phyloP scores from a whole-genome alignment of 2,888 invertebrate genomes.

The Morpho deidamia region DNA sequence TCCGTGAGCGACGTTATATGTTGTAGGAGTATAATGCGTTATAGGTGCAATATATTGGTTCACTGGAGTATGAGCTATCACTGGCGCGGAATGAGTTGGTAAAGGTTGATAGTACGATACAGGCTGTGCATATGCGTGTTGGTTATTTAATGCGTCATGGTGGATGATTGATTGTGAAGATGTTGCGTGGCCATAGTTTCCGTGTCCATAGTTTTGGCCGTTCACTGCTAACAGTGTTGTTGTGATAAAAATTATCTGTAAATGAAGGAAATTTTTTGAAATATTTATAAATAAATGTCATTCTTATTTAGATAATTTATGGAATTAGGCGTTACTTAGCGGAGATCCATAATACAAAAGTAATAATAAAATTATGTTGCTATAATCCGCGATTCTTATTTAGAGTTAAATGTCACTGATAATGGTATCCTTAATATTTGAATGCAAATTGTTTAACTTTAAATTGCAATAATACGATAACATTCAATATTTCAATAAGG shows the following conservation, averaged over 20 bases:
- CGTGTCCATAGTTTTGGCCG: slow-evolving; percentile 31
- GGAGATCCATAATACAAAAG: too few relatives aligned
- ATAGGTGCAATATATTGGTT: slow-evolving; percentile 9
- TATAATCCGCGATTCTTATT: too few relatives aligned
- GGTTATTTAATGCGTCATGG: slow-evolving; percentile 21
- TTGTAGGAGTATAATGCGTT: slow-evolving; percentile 20
- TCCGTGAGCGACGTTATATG: slow-evolving; percentile 4
- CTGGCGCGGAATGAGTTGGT: slow-evolving; percentile 3
- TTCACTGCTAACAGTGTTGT: slow-evolving; percentile 29
- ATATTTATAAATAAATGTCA: background rate
- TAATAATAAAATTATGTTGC: too few relatives aligned
- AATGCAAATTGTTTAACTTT: too few relatives aligned
- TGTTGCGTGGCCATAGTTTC: slow-evolving; percentile 28
- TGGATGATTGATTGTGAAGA: slow-evolving; percentile 28
- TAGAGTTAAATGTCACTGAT: too few relatives aligned
- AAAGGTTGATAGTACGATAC: slow-evolving; percentile 5
- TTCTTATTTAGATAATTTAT: too few relatives aligned
- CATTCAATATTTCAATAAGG: too few relatives aligned
- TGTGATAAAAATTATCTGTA: slow-evolving; percentile 21
- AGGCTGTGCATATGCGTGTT: slow-evolving; percentile 22
- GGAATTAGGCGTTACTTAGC: too few relatives aligned
- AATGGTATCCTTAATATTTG: too few relatives aligned
- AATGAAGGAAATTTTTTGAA: background rate
- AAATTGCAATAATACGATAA: too few relatives aligned
- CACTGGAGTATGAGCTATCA: background rate